Conservation (phyloP, 2,113 vertebrate species). For the Conger conger region DNA sequence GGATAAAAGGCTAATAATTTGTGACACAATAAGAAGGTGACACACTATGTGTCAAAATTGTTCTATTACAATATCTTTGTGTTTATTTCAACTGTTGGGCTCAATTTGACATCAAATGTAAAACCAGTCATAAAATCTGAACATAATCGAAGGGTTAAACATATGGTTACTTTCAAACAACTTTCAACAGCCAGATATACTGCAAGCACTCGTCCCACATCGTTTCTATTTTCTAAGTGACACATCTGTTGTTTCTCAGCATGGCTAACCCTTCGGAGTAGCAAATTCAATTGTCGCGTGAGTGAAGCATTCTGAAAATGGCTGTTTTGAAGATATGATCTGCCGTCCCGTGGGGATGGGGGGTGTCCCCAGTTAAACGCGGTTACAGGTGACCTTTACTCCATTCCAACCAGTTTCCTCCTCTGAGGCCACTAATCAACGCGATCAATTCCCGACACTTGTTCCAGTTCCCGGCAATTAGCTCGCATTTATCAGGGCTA, state of each 20-base stretch:
- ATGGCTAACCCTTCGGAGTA: neutral
- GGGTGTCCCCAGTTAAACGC: neutral
- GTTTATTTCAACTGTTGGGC: no score
- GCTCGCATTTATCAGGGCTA: slow-evolving; percentile 61
- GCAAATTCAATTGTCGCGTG: neutral
- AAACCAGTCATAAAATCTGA: no score
- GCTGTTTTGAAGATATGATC: neutral
- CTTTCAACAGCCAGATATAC: neutral
- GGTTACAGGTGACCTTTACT: slow-evolving; percentile 61
- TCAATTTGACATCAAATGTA: no score
- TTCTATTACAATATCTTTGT: no score
- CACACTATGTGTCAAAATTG: no score
- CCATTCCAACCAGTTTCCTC: slow-evolving; percentile 50
- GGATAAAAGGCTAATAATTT: no score
- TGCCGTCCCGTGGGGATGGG: neutral
- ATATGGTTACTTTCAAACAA: neutral
- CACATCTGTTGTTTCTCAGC: neutral
- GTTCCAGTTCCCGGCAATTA: slow-evolving; percentile 79
- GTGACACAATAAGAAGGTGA: no score
- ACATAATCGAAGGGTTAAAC: no score
- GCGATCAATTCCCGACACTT: slow-evolving; percentile 59
- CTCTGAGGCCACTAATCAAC: slow-evolving; percentile 70
- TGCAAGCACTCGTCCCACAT: neutral
- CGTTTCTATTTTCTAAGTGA: neutral
- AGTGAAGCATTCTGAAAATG: neutral